Conservation (phyloP, 2,113 vertebrate species). For the Calonectris borealis region DNA sequence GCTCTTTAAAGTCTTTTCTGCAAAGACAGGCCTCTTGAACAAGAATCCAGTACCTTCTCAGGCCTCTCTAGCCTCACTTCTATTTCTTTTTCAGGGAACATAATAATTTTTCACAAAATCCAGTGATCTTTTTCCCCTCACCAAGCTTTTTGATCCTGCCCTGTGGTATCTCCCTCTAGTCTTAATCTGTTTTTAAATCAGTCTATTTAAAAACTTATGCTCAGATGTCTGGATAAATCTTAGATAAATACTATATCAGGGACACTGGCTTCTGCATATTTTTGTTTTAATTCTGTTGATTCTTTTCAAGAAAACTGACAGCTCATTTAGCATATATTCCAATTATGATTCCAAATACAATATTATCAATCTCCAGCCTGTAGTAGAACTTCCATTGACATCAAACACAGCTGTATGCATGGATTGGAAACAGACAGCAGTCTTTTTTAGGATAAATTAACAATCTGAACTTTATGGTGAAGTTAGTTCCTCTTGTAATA, state of each 20-base stretch:
- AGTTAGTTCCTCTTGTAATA: not conserved
- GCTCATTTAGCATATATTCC: not conserved
- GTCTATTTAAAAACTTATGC: not conserved
- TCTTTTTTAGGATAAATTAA: not conserved
- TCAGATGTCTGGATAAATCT: not conserved
- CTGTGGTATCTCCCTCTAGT: not conserved
- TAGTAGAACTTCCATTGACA: not conserved
- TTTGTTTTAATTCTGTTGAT: not conserved
- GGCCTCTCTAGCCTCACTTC: not conserved
- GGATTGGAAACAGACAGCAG: not conserved
- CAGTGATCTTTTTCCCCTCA: not conserved
- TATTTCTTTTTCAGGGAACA: not conserved
- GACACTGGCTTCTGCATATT: not conserved
- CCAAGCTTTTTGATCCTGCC: not conserved
- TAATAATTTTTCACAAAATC: not conserved
- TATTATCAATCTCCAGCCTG: not conserved
- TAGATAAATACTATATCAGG: not conserved
- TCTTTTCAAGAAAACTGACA: not conserved
- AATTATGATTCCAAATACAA: not conserved
- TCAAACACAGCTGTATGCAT: not conserved
- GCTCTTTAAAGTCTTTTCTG: not conserved
- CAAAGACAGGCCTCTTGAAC: not conserved
- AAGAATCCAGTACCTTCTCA: not conserved
- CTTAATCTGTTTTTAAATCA: not conserved
- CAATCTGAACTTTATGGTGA: not conserved